Base-by-base conservation (phyloP, 2,888 invertebrate genomes). In the Cosmia trapezina region DNA sequence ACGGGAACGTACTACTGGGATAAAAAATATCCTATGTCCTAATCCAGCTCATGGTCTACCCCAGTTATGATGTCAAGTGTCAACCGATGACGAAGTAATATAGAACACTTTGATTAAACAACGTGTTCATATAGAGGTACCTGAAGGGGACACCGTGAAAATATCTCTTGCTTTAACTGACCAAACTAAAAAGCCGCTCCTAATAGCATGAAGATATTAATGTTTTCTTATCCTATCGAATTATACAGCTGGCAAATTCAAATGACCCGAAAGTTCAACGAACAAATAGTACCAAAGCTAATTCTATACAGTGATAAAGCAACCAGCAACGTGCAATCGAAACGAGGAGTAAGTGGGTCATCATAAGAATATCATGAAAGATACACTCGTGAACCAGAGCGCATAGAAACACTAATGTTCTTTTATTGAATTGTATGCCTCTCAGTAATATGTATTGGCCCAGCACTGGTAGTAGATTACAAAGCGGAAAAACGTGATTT, bases 261-360 rank as follows among this genome's bases (percentile, higher is more conserved):
- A 76, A 61, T 70, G 70, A 62, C 33, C 70, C 51, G 17, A 66
- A 80, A 75, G 80, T 73, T 84, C 71, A 84, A 70, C 51, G 73
- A 65, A 85, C 84, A 80, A 78, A 70, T 66, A 62, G 68, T 53
- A 76, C 53, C 59, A 62, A 60, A 74, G 56, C 74, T 65, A 86
- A 78, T 70, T 82, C 65, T 54, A 73, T 68, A 68, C 63, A 69
- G 68, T 76, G 76, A 81, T 84, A 84, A 65, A 77, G 73, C 61
- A 63, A 61, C 73, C 67, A 71, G 81, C 61, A 78, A 63, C 68
- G 85, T 86, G 83, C 84, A 86, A 81, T 80, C 80, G 84, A 70
- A 86, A 83, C 84, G 76, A 72, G 59, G 70, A 80, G 64, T 85
- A 89, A 86, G 83, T 89, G 76, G 89, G 88, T 87, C 89, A 87